Base-by-base conservation (phyloP, 2,888 invertebrate genomes). In the Selenia dentaria region DNA sequence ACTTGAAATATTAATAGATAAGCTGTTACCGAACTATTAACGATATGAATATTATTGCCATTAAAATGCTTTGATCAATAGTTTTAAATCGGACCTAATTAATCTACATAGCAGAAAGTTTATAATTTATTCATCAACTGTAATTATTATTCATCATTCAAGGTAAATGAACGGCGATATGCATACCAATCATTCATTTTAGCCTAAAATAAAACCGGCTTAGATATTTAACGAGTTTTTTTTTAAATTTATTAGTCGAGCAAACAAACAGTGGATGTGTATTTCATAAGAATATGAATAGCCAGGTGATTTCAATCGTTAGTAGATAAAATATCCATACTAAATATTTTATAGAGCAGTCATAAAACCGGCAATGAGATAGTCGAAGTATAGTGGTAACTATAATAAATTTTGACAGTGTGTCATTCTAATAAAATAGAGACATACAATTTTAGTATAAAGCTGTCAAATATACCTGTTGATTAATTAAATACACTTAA, bases 91-190 rank as follows among this genome's bases (percentile, higher is more conserved):
- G 69, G 54, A 60, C 65, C 62, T 75, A 79, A 83, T 81, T 83
- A 83, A 80, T 80, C 73, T 74, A 79, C 70, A 2, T 71, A 75
- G 74, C 79, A 74, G 79, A 82, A 83, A 83, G 77, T 72, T 63
- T 62, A 76, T 81, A 80, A 81, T 77, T 77, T 74, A 80, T 74
- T 75, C 71, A 71, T 75, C 56, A 64, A 67, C 41, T 61, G 68
- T 73, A 75, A 79, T 82, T 76, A 83, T 79, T 83, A 85, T 88
- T 86, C 83, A 83, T 75, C 75, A 80, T 74, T 83, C 81, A 83
- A 83, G 82, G 85, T 75, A 83, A 86, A 83, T 77, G 80, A 76
- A 82, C 78, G 78, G 66, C 71, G 73, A 74, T 77, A 79, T 75
- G 73, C 71, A 76, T 75, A 80, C 67, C 73, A 71, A 84, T 86